phyloP scores from a whole-genome alignment of 2,797 vertebrate genomes.

The Xenentodon cancila region DNA sequence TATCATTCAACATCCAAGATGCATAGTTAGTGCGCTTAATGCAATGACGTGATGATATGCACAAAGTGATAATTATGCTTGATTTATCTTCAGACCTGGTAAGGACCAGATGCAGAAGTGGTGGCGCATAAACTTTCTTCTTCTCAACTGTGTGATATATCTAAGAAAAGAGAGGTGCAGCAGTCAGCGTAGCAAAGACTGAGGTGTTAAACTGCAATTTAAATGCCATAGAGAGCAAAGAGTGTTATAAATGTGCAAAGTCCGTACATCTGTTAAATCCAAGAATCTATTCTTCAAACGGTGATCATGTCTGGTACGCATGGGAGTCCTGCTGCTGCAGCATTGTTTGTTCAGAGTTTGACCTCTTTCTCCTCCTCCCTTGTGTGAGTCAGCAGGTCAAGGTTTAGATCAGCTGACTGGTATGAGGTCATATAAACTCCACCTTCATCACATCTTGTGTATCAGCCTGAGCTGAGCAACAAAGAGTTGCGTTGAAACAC shows the following conservation, averaged over 20 bases:
- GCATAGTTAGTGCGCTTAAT: too few species aligned
- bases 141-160: too few species aligned
- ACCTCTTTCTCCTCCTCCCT: slow-evolving; percentile 12
- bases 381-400: slow-evolving; percentile 15
- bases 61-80: too few species aligned
- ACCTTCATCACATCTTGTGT: slow-evolving; percentile 33
- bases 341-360: slow-evolving; percentile 6
- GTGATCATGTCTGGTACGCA: background rate
- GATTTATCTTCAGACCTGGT: too few species aligned
- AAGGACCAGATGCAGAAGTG: too few species aligned
- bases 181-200: slow-evolving; percentile 2
- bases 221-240: too few species aligned
- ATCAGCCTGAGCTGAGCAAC: slow-evolving; percentile 24
- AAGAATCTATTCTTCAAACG: background rate
- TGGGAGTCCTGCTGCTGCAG: background rate
- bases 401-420: slow-evolving; percentile 46
- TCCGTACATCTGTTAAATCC: background rate
- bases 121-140: too few species aligned
- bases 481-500: slow-evolving; percentile 1
- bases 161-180: background rate
- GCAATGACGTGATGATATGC: too few species aligned
- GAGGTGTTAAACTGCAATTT: background rate
- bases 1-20: too few species aligned
- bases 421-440: slow-evolving; percentile 61
- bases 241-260: background rate